phyloP scores from a whole-genome alignment of 2,888 invertebrate genomes.

The Amblyteles armatorius region DNA sequence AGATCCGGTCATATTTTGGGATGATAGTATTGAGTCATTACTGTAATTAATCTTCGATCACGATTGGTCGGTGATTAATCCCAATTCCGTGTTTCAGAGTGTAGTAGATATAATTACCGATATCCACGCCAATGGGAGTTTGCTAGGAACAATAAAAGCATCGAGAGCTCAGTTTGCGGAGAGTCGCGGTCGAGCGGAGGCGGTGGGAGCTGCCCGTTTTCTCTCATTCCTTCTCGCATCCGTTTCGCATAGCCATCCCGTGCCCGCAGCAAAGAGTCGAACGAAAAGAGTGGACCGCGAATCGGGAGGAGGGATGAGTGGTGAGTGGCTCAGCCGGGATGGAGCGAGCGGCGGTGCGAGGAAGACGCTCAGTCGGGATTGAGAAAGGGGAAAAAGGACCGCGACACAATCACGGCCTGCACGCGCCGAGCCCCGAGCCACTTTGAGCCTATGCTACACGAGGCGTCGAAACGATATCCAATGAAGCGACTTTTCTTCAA shows the following conservation, averaged over 20 bases:
- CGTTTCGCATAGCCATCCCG: constrained; percentile 7
- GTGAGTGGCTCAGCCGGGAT: constrained; percentile 54
- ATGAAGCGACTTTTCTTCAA: constrained; percentile 1
- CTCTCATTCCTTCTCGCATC: constrained; percentile 20
- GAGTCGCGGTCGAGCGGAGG: constrained; percentile 79
- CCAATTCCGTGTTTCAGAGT: not conserved
- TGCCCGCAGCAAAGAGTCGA: constrained; percentile 72
- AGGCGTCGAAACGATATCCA: constrained; percentile 65
- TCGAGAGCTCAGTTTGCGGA: constrained; percentile 72
- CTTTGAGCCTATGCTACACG: constrained; percentile 81
- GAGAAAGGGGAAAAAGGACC: constrained; percentile 68
- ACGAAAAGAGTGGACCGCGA: constrained; percentile 71
- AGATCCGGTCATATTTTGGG: constrained; percentile 5
- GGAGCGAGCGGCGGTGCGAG: constrained; percentile 39
- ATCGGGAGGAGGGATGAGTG: constrained; percentile 52
- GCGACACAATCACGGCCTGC: constrained; percentile 84
- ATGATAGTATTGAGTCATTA: not conserved
- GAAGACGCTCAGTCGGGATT: constrained; percentile 37
- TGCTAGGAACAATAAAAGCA: constrained; percentile 81
- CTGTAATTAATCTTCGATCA: constrained; percentile 15
- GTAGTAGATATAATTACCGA: constrained; percentile 40
- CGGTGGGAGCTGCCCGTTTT: constrained; percentile 79
- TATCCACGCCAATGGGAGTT: constrained; percentile 79
- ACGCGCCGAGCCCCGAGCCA: constrained; percentile 84
- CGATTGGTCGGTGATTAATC: not conserved